Evolutionary conservation across 2,888 invertebrate species (phyloP).

Genomic region (Mystacides longicornis): DNA sequence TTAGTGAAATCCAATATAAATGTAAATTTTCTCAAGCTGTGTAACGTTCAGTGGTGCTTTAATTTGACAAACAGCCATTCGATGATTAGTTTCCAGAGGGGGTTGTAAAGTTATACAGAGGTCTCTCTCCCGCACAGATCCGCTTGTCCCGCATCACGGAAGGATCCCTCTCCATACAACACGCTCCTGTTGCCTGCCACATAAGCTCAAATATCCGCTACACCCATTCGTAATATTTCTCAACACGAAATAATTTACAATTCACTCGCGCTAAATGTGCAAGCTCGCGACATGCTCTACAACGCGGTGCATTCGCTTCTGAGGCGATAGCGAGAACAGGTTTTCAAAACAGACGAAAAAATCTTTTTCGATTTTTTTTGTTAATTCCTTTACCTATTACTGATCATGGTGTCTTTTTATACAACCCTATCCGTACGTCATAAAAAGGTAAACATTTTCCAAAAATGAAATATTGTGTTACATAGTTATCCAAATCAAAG

Average conservation of each 20-base stretch:
- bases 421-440: too few relatives aligned
- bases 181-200: neutral
- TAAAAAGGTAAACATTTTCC: too few relatives aligned
- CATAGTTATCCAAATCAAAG: too few relatives aligned
- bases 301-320: constrained; percentile 12
- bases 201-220: neutral
- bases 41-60: neutral
- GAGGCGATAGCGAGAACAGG: neutral
- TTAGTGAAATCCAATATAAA: neutral
- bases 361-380: too few relatives aligned
- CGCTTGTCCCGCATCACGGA: too few relatives aligned
- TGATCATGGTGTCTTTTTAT: too few relatives aligned
- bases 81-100: constrained; percentile 1
- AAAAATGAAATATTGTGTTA: too few relatives aligned
- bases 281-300: constrained; percentile 17
- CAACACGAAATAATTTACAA: constrained; percentile 21
- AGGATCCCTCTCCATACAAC: neutral
- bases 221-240: neutral
- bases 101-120: neutral
- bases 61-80: constrained; percentile 1
- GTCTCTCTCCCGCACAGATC: too few relatives aligned
- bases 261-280: constrained; percentile 20
- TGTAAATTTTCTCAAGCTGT: neutral
- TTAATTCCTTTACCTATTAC: too few relatives aligned
- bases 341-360: neutral